Evolutionary conservation across 1,140 invertebrate genomes (phyloP).

Genomic region (Philopotamus ludificatus): DNA sequence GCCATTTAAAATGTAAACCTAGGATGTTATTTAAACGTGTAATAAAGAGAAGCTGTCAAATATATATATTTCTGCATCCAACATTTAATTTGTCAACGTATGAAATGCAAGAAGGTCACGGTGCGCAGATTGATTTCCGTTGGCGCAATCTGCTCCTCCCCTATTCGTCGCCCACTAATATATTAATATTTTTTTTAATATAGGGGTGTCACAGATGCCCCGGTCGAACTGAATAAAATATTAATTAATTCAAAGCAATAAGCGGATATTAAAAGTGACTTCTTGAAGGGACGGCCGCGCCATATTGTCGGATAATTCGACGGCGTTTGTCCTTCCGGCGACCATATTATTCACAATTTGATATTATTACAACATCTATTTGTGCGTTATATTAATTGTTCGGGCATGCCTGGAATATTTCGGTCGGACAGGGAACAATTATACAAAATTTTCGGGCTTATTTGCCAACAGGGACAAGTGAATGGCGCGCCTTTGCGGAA

Average conservation of each 20-base stretch:
- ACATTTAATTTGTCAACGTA: too few relatives aligned
- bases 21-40: too few relatives aligned
- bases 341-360: too few relatives aligned
- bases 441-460: too few relatives aligned
- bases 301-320: conserved; percentile 27
- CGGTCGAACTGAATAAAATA: conserved; percentile 27
- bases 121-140: neutral
- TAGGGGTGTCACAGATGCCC: conserved; percentile 19
- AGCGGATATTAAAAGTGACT: conserved; percentile 30
- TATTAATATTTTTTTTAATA: conserved; percentile 23
- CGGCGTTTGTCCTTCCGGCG: neutral
- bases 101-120: neutral
- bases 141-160: neutral
- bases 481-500: conserved; percentile 2
- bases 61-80: too few relatives aligned
- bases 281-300: conserved; percentile 9
- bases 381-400: too few relatives aligned
- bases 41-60: too few relatives aligned
- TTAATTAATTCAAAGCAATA: conserved; percentile 31
- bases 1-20: too few relatives aligned
- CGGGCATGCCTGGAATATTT: too few relatives aligned
- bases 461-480: too few relatives aligned
- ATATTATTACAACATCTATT: too few relatives aligned
- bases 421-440: too few relatives aligned
- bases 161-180: neutral